Base-by-base conservation (phyloP, 2,888 invertebrate genomes). In the Lysandra bellargus region DNA sequence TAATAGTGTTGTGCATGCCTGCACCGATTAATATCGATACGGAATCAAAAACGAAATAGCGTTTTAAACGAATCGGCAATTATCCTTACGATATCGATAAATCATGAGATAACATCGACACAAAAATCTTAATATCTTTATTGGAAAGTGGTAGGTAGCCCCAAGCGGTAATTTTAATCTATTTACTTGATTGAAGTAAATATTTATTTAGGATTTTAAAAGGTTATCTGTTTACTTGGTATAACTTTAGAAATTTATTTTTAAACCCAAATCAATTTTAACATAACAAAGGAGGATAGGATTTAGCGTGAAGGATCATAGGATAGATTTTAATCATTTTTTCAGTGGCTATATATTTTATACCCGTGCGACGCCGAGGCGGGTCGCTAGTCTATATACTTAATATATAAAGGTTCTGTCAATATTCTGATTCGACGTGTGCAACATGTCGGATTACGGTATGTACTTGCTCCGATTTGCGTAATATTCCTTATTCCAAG, bases 61-160 rank as follows among this genome's bases (percentile, higher is more conserved):
- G 64, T 30, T 64, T 69, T 69, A 69, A 69, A 33, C 69, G 69
- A 9, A 69, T 72, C 69, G 14, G 33, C 69, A 69, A 69, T 69
- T 69, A 69, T 69, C 69, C 69, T 69, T 69, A 78, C 77, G 79
- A 72, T 80, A 77, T 72, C 80, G 44, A 83, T 83, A 82, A 83
- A 83, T 81, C 81, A 53, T 78, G 33, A 64, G 82, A 83, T 81
- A 81, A n/a, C 53, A 82, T 82, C 82, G 23, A 76, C 78, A 82
- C 82, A 78, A 77, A 79, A 80, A 80, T 80, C 80, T 80, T 81
- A 79, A 80, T 79, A 80, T 77, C 78, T 78, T 81, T 79, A 80
- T 81, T 80, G 80, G 80, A 82, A 81, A 82, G 80, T 79, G 79
- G 80, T 53, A 30, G 49, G 30, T 30, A 14, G 53, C 76, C 76